Base-by-base conservation (phyloP, 1,140 invertebrate genomes). In the Eupristina koningsbergeri region DNA sequence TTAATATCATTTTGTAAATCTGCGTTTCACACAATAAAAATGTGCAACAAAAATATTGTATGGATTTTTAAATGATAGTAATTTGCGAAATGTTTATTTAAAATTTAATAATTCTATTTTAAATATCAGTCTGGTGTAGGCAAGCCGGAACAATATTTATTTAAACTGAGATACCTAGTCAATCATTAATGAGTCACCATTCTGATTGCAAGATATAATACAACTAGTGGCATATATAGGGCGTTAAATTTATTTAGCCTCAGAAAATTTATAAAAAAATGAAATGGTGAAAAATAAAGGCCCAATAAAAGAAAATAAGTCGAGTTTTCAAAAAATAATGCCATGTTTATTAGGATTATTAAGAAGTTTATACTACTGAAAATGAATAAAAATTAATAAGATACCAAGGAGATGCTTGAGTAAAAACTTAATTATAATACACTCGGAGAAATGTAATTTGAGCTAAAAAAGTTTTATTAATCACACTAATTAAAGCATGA, bases 231-330 rank as follows among this genome's bases (percentile, higher is more conserved):
- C 15, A 50, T 69, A 50, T 80, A 67, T 69, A 50, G 47, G 6
- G 50, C 39, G n/a, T 73, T 81, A 58, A 39, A 76, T 76, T 75
- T 64, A 75, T 64, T 50, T 41, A 75, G 31, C n/a, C 71, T 82
- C 26, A 9, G 41, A 36, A 58, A 39, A 75, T 80, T 69, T 67
- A 53, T 41, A 67, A 45, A 41, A 79, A 61, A 79, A 79, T 47
- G 61, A 63, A 45, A 22, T 13, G 3, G 73, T 53, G 11, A 76
- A 76, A 76, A 58, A 53, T 15, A 58, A 58, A 34, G 29, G n/a
- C 8, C 17, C 45, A 41, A 77, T 77, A 45, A 78, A 63, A 78
- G 64, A 77, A 77, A 77, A 11, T 15, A 39, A 58, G 31, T 36
- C 34, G 36, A 41, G 76, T 64, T 2, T 61, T 63, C 64, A n/a